These are phyloP conservation scores for Gouania willdenowi DNA, from an alignment of 2,797 vertebrate species.

Conservation along the genomic window DNA sequence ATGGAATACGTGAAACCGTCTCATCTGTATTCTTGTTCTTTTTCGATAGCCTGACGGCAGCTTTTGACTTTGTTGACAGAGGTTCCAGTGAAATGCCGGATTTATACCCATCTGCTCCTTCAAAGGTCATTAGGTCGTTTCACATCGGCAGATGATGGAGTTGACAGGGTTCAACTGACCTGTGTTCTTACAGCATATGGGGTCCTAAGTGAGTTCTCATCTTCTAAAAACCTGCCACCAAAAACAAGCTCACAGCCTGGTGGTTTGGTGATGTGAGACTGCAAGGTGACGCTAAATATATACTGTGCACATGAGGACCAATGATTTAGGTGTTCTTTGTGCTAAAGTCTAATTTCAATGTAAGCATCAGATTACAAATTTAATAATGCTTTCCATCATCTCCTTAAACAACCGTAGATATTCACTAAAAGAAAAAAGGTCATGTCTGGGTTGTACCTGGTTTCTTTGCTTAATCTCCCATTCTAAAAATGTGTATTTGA, in stretches of 20 bases:
- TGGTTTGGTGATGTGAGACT: slow-evolving; percentile 38
- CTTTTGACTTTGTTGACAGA: slow-evolving; percentile 34
- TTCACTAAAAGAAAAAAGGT: too few species aligned
- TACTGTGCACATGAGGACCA: slow-evolving; percentile 28
- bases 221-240: slow-evolving; percentile 42
- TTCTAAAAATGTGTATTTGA: too few species aligned
- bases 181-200: slow-evolving; percentile 53
- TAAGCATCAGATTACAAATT: slow-evolving; percentile 21
- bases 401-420: too few species aligned
- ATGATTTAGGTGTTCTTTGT: not conserved
- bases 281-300: slow-evolving; percentile 53
- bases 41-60: slow-evolving; percentile 15
- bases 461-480: too few species aligned
- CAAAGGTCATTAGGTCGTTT: slow-evolving; percentile 71
- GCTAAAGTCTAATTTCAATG: slow-evolving; percentile 31
- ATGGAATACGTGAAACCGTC: slow-evolving; percentile 3
- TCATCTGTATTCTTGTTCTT: not conserved
- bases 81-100: slow-evolving; percentile 34
- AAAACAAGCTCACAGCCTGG: slow-evolving; percentile 45
- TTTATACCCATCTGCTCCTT: slow-evolving; percentile 50
- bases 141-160: slow-evolving; percentile 69
- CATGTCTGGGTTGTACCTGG: too few species aligned
- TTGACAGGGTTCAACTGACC: slow-evolving; percentile 69
- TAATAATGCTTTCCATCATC: not conserved
- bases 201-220: slow-evolving; percentile 26